Base-by-base conservation (phyloP, 2,113 vertebrate genomes). In the Saccopteryx bilineata region DNA sequence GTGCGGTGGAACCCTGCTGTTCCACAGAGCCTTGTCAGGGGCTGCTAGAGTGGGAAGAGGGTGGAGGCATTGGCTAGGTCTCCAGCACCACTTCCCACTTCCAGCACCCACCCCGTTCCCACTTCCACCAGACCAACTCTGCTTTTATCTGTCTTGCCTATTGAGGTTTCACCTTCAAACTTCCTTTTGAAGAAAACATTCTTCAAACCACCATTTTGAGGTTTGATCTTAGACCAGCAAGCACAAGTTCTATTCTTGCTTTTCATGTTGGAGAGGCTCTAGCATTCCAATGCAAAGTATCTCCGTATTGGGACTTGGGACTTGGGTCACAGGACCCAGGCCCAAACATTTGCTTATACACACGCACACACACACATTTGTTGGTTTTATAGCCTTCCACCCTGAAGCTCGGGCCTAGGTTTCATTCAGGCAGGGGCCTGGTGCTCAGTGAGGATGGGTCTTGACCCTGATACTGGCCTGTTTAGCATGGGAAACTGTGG, bases 191-290 rank as follows among this genome's bases (percentile, higher is more conserved):
- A 94, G 83, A 95, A 84, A 9, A 83, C 2, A 65, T 92, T 84
- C 56, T 56, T 96, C 86, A 96, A 93, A 97, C 91, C 91, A 61
- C 79, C 65, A 39, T 93, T 89, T 58, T 79, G 81, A 87, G 95
- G 95, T 97, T 96, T 96, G 95, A 87, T 76, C 82, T 85, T 90
- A 91, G 94, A 97, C 97, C 97, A 97, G 97, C 97, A 96, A 96
- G 89, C 91, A 79, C 75, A 79, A 63, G 68, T 65, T 95, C 85
- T 71, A 48, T 52, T 91, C 85, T 94, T 68, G 93, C 68, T 97
- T 91, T 89, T 74, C 31, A 54, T 9, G n/a, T 93, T 86, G 95
- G 95, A 93, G 86, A 60, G 83, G 63, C 76, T 71, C 65, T 17
- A 61, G 78, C 58, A n/a, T 94, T 84, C 66, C 58, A 39, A 2